phyloP scores from a whole-genome alignment of 2,888 invertebrate genomes.

The Carabus problematicus region DNA sequence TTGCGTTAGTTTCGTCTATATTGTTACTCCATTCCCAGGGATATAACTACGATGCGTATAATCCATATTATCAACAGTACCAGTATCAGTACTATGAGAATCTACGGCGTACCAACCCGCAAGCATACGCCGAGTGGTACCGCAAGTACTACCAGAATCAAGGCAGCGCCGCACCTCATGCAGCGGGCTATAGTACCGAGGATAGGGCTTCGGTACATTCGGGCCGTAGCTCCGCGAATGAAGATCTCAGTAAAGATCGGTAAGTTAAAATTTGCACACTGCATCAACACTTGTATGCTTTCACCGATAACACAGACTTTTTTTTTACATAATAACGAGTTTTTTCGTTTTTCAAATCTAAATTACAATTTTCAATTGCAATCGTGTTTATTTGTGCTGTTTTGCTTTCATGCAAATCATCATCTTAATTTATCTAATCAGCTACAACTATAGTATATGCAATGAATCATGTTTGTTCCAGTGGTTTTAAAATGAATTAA shows the following conservation, averaged over 20 bases:
- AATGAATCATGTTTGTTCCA: too few species aligned
- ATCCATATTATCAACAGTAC: constrained; percentile 64
- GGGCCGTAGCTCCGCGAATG: constrained; percentile 82
- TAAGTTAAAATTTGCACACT: constrained; percentile 55
- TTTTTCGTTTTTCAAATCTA: neutral
- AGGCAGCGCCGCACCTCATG: constrained; percentile 48
- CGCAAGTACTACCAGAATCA: constrained; percentile 67
- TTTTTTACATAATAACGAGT: constrained; percentile 1
- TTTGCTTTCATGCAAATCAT: too few species aligned
- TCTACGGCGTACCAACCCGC: constrained; percentile 77
- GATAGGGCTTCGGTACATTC: constrained; percentile 83
- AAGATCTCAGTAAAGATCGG: constrained; percentile 65
- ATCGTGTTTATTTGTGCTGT: neutral
- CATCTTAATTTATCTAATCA: too few species aligned
- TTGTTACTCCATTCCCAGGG: constrained; percentile 49
- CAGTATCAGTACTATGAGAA: constrained; percentile 81
- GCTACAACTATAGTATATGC: too few species aligned
- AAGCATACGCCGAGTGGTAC: constrained; percentile 81
- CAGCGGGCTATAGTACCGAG: constrained; percentile 59
- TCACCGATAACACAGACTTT: constrained; percentile 3
- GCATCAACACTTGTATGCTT: constrained; percentile 4
- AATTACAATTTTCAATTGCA: neutral
- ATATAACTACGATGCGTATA: constrained; percentile 65
- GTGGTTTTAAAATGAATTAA: too few species aligned
- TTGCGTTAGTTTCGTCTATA: neutral